Evolutionary conservation across 2,113 vertebrate species (phyloP).

Genomic region (Papio anubis): DNA sequence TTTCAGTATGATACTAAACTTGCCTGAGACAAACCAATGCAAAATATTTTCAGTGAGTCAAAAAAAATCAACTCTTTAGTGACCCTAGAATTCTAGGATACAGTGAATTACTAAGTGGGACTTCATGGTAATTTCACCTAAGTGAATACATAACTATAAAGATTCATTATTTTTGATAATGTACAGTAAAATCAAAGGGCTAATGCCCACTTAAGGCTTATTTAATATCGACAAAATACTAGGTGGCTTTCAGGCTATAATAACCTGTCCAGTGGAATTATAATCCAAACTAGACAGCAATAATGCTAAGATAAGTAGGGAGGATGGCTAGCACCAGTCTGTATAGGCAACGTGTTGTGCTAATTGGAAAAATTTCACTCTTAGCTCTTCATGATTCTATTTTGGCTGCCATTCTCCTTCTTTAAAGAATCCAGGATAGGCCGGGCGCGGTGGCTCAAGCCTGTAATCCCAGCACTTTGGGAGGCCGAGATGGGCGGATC

Average conservation of each 20-base stretch:
- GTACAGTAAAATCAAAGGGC: neutral
- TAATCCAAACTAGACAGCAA: neutral
- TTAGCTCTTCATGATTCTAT: neutral
- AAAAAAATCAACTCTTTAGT: neutral
- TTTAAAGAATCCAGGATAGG: neutral
- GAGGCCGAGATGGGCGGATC: no score
- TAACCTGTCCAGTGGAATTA: neutral
- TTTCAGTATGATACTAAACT: neutral
- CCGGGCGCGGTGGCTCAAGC: no score
- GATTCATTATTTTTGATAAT: neutral
- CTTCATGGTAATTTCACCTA: neutral
- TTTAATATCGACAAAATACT: neutral
- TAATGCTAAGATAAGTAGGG: neutral
- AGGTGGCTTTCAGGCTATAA: neutral
- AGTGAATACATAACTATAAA: neutral
- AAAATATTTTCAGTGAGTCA: neutral
- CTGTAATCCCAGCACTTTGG: no score
- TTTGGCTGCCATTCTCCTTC: neutral
- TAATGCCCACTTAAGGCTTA: neutral
- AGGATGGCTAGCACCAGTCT: neutral
- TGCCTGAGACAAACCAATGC: neutral
- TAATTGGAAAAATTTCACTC: neutral
- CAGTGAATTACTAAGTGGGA: neutral
- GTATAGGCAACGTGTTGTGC: neutral
- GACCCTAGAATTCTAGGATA: neutral